These are phyloP conservation scores for Drosophila meridiana DNA, from an alignment of 2,888 invertebrate species.

Conservation along the genomic window DNA sequence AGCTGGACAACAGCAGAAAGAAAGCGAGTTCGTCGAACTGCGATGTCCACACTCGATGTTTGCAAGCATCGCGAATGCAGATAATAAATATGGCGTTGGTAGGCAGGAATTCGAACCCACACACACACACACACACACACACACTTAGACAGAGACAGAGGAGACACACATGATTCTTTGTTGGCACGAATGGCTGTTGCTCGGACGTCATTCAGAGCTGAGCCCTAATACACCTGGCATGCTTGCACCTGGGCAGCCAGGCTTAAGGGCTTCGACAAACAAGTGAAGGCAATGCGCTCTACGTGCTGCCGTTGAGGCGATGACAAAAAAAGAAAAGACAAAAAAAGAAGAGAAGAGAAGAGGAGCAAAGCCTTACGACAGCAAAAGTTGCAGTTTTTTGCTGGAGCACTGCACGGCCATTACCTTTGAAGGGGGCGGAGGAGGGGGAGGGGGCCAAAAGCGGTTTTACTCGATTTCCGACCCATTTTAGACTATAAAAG, in stretches of 20 bases:
- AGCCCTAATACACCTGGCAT: neutral
- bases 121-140: neutral
- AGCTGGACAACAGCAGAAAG: neutral
- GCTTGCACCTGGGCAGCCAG: constrained; percentile 1
- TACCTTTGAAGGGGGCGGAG: neutral
- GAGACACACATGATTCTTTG: neutral
- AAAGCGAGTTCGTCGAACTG: neutral
- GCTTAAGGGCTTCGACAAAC: neutral
- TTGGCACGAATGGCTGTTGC: neutral
- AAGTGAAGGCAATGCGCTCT: neutral
- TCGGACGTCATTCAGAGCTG: neutral
- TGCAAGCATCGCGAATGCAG: neutral
- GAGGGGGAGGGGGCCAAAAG: neutral
- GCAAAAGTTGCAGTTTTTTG: constrained; percentile 4
- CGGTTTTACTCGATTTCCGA: neutral
- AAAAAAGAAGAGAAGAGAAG: neutral
- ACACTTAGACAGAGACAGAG: neutral
- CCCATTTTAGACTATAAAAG: neutral
- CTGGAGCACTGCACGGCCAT: neutral
- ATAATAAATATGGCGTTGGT: neutral
- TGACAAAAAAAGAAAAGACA: neutral
- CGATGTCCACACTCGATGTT: no score
- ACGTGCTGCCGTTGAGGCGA: neutral
- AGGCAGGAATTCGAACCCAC: neutral
- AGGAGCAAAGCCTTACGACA: neutral